Conservation (phyloP, 2,888 invertebrate species). For the Tachina grossa region DNA sequence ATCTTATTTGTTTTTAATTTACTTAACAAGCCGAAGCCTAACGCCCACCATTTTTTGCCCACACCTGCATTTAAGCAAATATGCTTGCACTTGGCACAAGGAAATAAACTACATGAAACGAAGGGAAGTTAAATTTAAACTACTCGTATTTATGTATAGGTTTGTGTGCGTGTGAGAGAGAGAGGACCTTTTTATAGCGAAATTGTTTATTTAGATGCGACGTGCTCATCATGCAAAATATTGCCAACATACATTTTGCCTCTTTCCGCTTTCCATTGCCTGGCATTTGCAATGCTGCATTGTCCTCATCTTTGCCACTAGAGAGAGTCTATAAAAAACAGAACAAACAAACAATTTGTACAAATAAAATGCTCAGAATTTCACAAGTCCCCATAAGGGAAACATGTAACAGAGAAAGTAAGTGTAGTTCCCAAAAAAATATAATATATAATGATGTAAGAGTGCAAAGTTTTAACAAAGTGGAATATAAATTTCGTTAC, state of each 20-base stretch:
- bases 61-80: conserved; percentile 14
- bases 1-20: conserved; percentile 72
- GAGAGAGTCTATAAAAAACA: not conserved
- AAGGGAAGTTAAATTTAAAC: conserved; percentile 40
- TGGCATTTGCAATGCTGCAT: conserved; percentile 1
- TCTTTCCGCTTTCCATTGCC: conserved; percentile 15
- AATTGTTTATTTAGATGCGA: conserved; percentile 69
- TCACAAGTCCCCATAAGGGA: not conserved
- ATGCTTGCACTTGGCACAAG: conserved; percentile 14
- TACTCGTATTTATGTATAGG: not conserved
- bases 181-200: conserved; percentile 28
- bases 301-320: conserved; percentile 28
- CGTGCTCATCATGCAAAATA: conserved; percentile 67
- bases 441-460: conserved; percentile 9
- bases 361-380: conserved; percentile 45
- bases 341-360: conserved; percentile 52
- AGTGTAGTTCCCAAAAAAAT: not conserved
- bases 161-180: conserved; percentile 4
- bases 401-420: not conserved
- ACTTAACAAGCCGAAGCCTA: conserved; percentile 68
- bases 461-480: conserved; percentile 28
- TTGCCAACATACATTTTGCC: conserved; percentile 36
- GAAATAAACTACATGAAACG: conserved; percentile 14
- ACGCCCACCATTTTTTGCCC: not conserved
- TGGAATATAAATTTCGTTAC: conserved; percentile 34